Evolutionary conservation across 2,888 invertebrate species (phyloP).

Genomic region (Palloptera scutellata): DNA sequence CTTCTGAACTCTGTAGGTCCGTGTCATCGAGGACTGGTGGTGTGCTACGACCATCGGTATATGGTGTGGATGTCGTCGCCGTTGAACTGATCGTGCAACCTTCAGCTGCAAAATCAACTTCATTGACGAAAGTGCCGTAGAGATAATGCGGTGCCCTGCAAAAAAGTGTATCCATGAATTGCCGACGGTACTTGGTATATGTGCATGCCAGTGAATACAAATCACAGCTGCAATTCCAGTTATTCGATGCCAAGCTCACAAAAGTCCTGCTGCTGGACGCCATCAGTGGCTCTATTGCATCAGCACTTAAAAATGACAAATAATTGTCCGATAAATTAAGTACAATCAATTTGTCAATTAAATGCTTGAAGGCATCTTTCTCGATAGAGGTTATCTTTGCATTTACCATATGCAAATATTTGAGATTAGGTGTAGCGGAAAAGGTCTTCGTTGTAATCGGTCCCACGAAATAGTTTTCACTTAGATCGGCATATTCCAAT

Average conservation of each 20-base stretch:
- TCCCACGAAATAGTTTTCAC: conserved; percentile 48
- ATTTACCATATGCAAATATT: conserved; percentile 45
- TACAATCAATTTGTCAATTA: conserved; percentile 41
- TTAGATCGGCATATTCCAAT: conserved; percentile 50
- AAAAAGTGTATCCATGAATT: conserved; percentile 49
- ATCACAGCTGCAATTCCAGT: conserved; percentile 53
- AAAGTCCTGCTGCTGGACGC: conserved; percentile 18
- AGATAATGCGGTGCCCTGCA: conserved; percentile 48
- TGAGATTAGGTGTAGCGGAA: conserved; percentile 45
- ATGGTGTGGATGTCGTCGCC: not conserved
- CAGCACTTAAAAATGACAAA: conserved; percentile 43
- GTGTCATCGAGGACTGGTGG: not conserved
- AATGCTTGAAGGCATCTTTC: conserved; percentile 48
- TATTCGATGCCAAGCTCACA: conserved; percentile 49
- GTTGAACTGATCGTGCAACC: conserved; percentile 28
- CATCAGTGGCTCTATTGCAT: conserved; percentile 39
- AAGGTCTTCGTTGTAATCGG: conserved; percentile 46
- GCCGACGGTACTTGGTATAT: conserved; percentile 38
- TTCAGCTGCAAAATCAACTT: conserved; percentile 34
- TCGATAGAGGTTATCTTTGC: conserved; percentile 48
- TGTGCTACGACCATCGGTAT: not conserved
- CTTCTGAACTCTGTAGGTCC: not conserved
- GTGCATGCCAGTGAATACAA: conserved; percentile 42
- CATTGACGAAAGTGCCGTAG: conserved; percentile 46
- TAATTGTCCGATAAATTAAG: conserved; percentile 53